Base-by-base conservation (phyloP, 2,113 vertebrate genomes). In the Gallinago undulata region DNA sequence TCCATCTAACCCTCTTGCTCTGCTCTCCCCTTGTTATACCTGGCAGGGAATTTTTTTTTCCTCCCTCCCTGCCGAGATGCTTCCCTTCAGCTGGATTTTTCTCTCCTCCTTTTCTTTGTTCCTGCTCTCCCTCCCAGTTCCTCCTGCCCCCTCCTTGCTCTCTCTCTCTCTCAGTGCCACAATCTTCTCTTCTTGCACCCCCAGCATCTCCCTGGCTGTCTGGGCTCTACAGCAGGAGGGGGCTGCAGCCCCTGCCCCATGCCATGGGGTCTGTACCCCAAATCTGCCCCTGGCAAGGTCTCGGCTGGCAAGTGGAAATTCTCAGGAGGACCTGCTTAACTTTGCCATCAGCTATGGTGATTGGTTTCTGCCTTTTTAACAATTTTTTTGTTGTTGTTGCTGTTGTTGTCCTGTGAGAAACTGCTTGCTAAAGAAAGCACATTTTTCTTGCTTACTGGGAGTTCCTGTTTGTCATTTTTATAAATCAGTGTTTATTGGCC, bases 401-500 rank as follows among this genome's bases (percentile, higher is more conserved):
- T 43, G 19, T 84, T 82, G 27, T 50, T 28, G 27, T 43, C 56
- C 57, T 59, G 56, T 93, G 96, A 97, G 81, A 68, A 95, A 95
- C 64, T 56, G 94, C 86, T 80, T 3, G 8, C 93, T 96, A 92
- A 94, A 94, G 82, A 86, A 96, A 95, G 84, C 90, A 63, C 73
- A 94, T 93, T 80, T 96, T 90, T 96, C 96, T 95, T 96, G 95
- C 94, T 88, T 92, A 89, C 79, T 87, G 97, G 95, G 96, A 97
- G 88, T 94, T 97, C 95, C 97, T 97, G 94, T 97, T 96, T 97
- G 95, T 98, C 92, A 97, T 97, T 97, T 98, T 96, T 95, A 94
- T 97, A 96, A 96, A 97, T 97, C 96, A 96, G 90, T 82, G 96
- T 98, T 98, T 98, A 97, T 98, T 97, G 91, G 94, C 72, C 96